Evolutionary conservation across 2,113 vertebrate species (phyloP), one percentile per base, ranked within the genome.

Genomic region (Fregata magnificens): DNA sequence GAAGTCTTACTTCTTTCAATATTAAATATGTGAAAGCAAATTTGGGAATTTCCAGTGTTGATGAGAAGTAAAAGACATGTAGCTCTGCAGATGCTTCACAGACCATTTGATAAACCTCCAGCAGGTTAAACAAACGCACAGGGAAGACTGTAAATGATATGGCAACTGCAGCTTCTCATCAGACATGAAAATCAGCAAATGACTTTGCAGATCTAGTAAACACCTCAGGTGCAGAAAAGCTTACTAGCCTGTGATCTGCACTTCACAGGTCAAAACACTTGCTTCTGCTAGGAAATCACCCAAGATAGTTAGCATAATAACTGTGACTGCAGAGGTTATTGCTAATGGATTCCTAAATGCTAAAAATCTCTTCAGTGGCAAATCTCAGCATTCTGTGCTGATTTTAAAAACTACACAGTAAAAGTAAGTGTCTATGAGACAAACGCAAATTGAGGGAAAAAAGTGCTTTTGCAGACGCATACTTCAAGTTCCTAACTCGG

Each of bases 181-280:
- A 65, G 71, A 97, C 69, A 91, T 8, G 65, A 94, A 91, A 88
- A 97, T 84, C 83, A 62, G 92, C 91, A 95, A 95, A 89, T 65
- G 80, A 89, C 88, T 93, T 92, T 95, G 93, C 91, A 88, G 94
- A 82, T 95, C 82, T 14, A 96, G 95, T 95, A 91, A 97, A 92
- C 73, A 91, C 47, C 47, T 93, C 77, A 73, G 94, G 77, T 66
- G 69, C 81, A 95, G 83, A 95, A 92, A 79, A 92, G 69, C 95
- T 91, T 69, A 87, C 91, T 42, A 79, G 81, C 21, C 78, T 82
- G 89, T 31, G 66, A 94, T 91, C 86, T 62, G 78, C 70, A 90
- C 93, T 97, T 93, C 86, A 91, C 81, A 95, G 91, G 91, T 97
- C 93, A 93, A 71, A 95, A 82, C 32, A 0, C 50, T 81, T 65